These are phyloP conservation scores for Crenichthys baileyi DNA, from an alignment of 2,797 vertebrate genomes.

Conservation along the genomic window DNA sequence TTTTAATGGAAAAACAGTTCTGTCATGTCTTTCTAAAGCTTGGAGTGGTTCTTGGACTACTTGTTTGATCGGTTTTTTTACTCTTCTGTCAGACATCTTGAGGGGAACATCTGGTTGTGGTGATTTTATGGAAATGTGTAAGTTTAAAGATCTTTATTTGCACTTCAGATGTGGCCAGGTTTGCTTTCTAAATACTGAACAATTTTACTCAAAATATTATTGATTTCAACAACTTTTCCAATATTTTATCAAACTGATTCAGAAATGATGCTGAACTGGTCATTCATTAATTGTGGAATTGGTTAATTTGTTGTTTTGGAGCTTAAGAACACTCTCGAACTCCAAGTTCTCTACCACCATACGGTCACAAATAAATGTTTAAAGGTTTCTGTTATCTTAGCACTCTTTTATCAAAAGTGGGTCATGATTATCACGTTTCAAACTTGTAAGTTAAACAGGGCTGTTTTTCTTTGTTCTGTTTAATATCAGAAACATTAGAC, in stretches of 20 bases:
- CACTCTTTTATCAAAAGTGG: background rate
- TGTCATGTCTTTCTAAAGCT: too few relatives aligned
- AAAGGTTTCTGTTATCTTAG: background rate
- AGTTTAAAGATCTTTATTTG: too few relatives aligned
- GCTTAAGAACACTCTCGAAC: background rate
- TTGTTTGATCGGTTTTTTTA: too few relatives aligned
- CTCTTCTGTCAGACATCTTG: too few relatives aligned
- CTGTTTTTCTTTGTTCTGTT: background rate
- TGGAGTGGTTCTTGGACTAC: too few relatives aligned
- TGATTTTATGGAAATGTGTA: too few relatives aligned
- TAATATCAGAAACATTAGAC: slow-evolving; percentile 11
- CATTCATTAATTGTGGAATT: background rate
- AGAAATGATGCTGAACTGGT: background rate
- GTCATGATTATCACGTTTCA: background rate
- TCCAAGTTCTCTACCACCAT: background rate
- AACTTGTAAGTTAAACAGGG: background rate
- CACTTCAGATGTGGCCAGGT: too few relatives aligned
- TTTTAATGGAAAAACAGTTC: too few relatives aligned
- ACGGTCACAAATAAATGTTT: background rate
- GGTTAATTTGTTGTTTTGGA: background rate
- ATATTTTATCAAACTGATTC: too few relatives aligned
- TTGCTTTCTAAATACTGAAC: background rate
- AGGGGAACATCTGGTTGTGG: too few relatives aligned
- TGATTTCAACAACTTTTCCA: background rate
- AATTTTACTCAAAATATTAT: background rate